Evolutionary conservation across 92 coral and sea anemone genomes (phyloP), one percentile per base, ranked within the genome.

Genomic region (Epizoanthus ramosus): DNA sequence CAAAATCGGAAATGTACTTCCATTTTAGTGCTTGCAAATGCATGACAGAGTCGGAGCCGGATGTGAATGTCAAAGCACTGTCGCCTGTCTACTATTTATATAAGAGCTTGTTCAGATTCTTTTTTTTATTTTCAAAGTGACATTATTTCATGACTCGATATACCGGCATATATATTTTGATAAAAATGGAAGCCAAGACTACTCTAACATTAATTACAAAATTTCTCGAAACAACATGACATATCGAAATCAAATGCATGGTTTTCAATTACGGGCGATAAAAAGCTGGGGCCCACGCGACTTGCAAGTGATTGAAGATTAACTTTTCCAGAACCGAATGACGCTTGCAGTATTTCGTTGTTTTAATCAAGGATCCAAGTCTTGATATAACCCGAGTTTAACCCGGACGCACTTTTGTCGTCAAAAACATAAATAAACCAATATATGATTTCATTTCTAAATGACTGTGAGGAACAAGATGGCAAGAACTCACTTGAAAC

Each of bases 261-360:
- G 91, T 84, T 69, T 87, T 87, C 84, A 69, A 87, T 83, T 87
- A 75, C 87, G 16, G 24, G 31, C 43, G 53, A 86, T 8, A n/a
- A 5, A 41, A 39, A 24, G 83, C 50, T 56, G 39, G 17, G 71
- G 58, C 73, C 83, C 31, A 85, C 92, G 86, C 87, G 76, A 72
- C 74, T 47, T 9, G 41, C 24, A 47, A 18, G 23, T 35, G 70
- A 76, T 58, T 15, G 12, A 22, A 25, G 81, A 59, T 47, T 39
- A 52, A 58, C 12, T 77, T 1, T 47, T 39, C 69, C 82, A 19
- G 59, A 19, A 21, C 33, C 57, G 35, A 77, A 35, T 24, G 43
- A 16, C 18, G 47, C 2, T 23, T 8, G 14, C 39, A 39, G 19
- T 61, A 8, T 37, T n/a, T 10, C 39, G 13, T 15, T 16, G 14